Evolutionary conservation across 2,113 vertebrate species (phyloP), one percentile per base, ranked within the genome.

Genomic region (Gymnorhina tibicen): DNA sequence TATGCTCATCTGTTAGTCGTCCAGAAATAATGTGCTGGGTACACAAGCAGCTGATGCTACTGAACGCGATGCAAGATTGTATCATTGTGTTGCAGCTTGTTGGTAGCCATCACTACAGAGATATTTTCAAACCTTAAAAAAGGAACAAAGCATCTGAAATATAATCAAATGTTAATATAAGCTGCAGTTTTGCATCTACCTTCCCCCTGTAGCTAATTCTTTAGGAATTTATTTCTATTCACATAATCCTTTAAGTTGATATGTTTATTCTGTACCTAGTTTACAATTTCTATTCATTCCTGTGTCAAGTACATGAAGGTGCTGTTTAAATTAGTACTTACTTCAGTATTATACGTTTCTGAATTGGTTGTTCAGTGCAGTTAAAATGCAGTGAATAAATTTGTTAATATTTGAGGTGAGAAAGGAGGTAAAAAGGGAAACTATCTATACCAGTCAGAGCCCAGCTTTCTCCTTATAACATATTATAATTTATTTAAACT

Each of bases 401-500:
- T 59, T 66, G 41, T 79, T 95, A 91, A 66, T 79, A 70, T 81
- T 92, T 94, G 79, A 55, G 68, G 52, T 35, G 60, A 50, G 42
- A 76, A 76, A 78, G 67, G 24, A 82, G 47, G 72, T 70, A 77
- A 59, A 92, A 94, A 91, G 28, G 56, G 72, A 96, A 93, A 27
- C 10, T 26, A 76, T 91, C 88, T 69, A 73, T 79, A 72, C 50
- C 13, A 91, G 59, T 91, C 80, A 89, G 80, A 93, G 77, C 56
- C 79, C 64, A 75, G 60, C 85, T 94, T 96, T 82, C 74, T 80
- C 46, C 30, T 46, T 77, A 80, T 83, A 93, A 91, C 63, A 37
- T 91, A 97, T 96, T 96, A 95, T 96, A 91, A 97, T 97, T 97
- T 96, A 97, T 97, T 97, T 96, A 96, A 96, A 93, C 80, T 91